Base-by-base conservation (phyloP, 2,888 invertebrate species). In the Phragmatobia fuliginosa region DNA sequence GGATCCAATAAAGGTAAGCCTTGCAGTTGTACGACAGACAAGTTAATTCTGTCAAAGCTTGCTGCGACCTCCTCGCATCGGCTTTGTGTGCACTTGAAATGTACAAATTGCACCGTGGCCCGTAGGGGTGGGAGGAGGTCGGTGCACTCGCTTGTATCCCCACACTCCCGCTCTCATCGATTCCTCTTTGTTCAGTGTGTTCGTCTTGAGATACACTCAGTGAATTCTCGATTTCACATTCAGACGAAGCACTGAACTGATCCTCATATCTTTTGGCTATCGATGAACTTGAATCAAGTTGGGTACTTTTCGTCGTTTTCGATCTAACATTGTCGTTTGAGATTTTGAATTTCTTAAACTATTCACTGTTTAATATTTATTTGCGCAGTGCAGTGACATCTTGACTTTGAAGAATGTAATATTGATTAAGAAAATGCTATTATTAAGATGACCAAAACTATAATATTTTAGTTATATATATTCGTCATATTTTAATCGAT, bases 51-150 rank as follows among this genome's bases (percentile, higher is more conserved):
- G 94, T 95, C 94, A 94, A 93, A 94, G 94, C 93, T 92, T 85
- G 89, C 88, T 89, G 91, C 92, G 92, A 93, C 92, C 93, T 92
- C 90, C 90, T 91, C 93, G 92, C 91, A 87, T 91, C 87, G 93
- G 92, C 92, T 95, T 94, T 94, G 94, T 94, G 91, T 93, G 93
- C 92, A 94, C 94, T 95, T 94, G 94, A 95, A 94, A 94, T 94
- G 94, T 94, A 95, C 94, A 94, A 95, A 94, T 95, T 94, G 94
- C 95, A 94, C 90, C 90, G 92, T 91, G 91, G 89, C 88, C 86
- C 86, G 89, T 83, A 87, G 91, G 90, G 89, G 89, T 81, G 88
- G 90, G 88, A 89, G 91, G 90, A 91, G 93, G 93, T 91, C 92
- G 90, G 88, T 92, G 92, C 91, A 92, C 92, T 91, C 87, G 86